Base-by-base conservation (phyloP, 2,888 invertebrate genomes). In the Slavum lentiscoides region DNA sequence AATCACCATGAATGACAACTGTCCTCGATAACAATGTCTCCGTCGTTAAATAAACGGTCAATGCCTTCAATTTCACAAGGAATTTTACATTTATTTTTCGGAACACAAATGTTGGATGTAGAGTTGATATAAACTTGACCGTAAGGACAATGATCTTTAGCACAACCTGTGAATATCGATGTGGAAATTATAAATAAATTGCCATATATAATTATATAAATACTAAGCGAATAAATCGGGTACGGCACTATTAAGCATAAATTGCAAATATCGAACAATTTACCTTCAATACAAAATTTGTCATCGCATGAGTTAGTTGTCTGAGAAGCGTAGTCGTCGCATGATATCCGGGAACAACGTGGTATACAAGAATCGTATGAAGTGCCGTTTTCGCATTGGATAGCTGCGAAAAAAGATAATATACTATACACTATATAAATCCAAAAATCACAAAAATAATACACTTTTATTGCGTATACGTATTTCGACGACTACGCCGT, bases 371-470 rank as follows among this genome's bases (percentile, higher is more conserved):
- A 90, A 83, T 91, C 91, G 87, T 96, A 96, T 77, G 89, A 89
- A 0, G 93, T 91, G 84, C 94, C 94, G 67, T 90, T 89, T 84
- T 92, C 94, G 85, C 96, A 96, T 87, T 96, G 95, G 88, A 96
- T 92, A 0, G 96, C 94, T 94, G 86, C 23, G 85, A 17, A 73
- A 64, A n/a, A n/a, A n/a, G n/a, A n/a, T n/a, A n/a, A n/a, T n/a
- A n/a, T n/a, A n/a, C n/a, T n/a, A n/a, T n/a, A n/a, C n/a, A n/a
- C n/a, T n/a, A n/a, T n/a, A n/a, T n/a, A n/a, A n/a, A n/a, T n/a
- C n/a, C n/a, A n/a, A n/a, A n/a, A n/a, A n/a, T n/a, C n/a, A n/a
- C n/a, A n/a, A n/a, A n/a, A n/a, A n/a, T n/a, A n/a, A n/a, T n/a
- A n/a, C n/a, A n/a, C n/a, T 30, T 30, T 30, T 30, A 30, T 30